Evolutionary conservation across 2,888 invertebrate species (phyloP).

Genomic region (Drosophila paramelanica): DNA sequence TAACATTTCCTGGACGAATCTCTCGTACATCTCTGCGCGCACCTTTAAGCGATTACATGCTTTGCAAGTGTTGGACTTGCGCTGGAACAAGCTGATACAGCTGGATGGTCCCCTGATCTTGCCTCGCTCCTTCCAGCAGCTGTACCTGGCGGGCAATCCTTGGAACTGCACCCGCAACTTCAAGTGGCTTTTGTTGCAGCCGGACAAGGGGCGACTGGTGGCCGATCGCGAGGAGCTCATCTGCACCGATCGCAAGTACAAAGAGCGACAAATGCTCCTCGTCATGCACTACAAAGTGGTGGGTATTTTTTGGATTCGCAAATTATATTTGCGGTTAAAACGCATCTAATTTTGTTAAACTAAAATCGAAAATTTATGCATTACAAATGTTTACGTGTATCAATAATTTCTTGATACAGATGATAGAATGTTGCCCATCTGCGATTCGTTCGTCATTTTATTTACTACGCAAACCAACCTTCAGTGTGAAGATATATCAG

Average conservation of each 20-base stretch:
- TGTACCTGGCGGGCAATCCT: conserved; percentile 83
- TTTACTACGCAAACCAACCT: too few species aligned
- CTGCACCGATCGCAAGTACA: conserved; percentile 83
- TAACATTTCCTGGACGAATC: conserved; percentile 84
- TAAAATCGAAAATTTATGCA: too few species aligned
- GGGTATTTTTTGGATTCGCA: conserved; percentile 7
- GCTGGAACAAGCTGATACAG: conserved; percentile 84
- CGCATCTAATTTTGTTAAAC: too few species aligned
- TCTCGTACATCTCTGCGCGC: conserved; percentile 78
- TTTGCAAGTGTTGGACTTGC: conserved; percentile 81
- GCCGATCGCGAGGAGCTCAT: conserved; percentile 81
- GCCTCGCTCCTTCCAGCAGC: conserved; percentile 74
- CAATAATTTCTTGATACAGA: too few species aligned
- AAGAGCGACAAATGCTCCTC: conserved; percentile 79
- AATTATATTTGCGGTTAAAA: too few species aligned
- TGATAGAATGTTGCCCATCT: too few species aligned
- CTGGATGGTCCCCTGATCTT: conserved; percentile 81
- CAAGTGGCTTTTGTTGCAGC: conserved; percentile 82
- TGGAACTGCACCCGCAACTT: conserved; percentile 85
- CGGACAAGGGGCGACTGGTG: conserved; percentile 77
- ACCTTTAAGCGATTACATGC: conserved; percentile 80
- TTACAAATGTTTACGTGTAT: too few species aligned
- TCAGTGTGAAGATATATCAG: background rate
- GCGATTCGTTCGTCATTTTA: too few species aligned
- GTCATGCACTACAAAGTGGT: conserved; percentile 84